Base-by-base conservation (phyloP, 2,797 vertebrate species). In the Sebastes goodei region DNA sequence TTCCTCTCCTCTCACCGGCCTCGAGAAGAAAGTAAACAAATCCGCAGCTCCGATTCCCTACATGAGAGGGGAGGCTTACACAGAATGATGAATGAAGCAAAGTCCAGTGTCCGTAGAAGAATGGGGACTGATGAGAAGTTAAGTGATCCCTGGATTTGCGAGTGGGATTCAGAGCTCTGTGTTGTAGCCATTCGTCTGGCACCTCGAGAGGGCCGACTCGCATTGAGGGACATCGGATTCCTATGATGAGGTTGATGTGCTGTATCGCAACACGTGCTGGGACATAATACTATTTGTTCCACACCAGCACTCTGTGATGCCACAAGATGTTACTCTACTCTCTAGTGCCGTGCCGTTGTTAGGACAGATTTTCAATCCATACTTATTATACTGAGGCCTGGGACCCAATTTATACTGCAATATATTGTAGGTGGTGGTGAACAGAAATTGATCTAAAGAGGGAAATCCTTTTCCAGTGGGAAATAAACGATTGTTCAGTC, bases 271-370 rank as follows among this genome's bases (percentile, higher is more conserved):
- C 90, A 88, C 77, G 67, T 90, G 88, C 85, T 84, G 87, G 32
- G 84, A 91, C 92, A 93, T 92, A 92, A 93, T 90, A 92, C 91
- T 90, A 90, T 94, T 94, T 94, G 90, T 93, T 94, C 91, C 93
- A 94, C 90, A 81, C 88, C 87, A 80, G 70, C 89, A 89, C 92
- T 74, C 84, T 46, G 83, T 68, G 83, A 89, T 88, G 86, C 84
- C 62, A 78, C 90, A 92, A 90, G 84, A 93, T 92, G 92, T 90
- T 90, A 73, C 85, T 85, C 82, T 70, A 74, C 75, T 92, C 85
- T 90, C 81, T 32, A 21, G 83, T 83, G 84, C 76, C 49, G 73
- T 68, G 70, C 61, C 82, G 88, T 85, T 89, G 74, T 87, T 88
- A 87, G 85, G 84, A 85, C 83, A 81, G 83, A 92, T 88, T 94